These are phyloP conservation scores for Dipodomys stephensi DNA, from an alignment of 2,113 vertebrate species.

Conservation along the genomic window DNA sequence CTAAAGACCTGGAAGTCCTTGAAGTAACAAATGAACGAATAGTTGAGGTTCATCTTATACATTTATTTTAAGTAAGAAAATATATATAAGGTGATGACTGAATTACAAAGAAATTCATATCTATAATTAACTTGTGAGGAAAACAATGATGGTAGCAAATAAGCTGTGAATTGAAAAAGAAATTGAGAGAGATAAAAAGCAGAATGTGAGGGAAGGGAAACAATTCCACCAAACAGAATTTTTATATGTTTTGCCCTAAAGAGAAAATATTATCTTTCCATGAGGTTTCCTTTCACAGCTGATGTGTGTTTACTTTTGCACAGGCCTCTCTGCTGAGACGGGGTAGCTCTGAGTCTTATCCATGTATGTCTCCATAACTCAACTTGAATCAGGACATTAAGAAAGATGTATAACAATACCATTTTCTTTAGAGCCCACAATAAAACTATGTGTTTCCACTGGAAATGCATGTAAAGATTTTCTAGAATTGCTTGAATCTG, in stretches of 20 bases:
- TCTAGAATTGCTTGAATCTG: neutral
- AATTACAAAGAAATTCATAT: neutral
- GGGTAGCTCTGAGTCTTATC: constrained; percentile 55
- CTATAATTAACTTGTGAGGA: neutral
- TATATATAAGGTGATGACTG: neutral
- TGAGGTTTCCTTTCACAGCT: neutral
- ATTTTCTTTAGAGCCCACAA: constrained; percentile 18
- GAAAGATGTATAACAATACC: constrained; percentile 1
- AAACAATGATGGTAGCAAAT: neutral
- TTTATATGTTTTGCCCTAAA: constrained; percentile 33
- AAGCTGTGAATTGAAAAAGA: neutral
- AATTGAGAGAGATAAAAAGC: neutral
- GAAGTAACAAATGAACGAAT: neutral
- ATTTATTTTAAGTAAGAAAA: neutral
- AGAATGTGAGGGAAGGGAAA: neutral
- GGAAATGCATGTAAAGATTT: neutral
- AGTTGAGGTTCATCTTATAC: neutral
- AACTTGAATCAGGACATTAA: constrained; percentile 13
- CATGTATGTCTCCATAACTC: constrained; percentile 66
- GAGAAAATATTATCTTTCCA: neutral
- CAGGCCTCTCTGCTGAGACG: constrained; percentile 68
- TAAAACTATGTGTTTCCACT: neutral
- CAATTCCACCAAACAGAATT: neutral
- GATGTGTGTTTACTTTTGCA: neutral
- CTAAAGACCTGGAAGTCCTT: neutral